Percentiles rank a stretch among this genome's conserved stretches.
Evolutionary conservation across 2,888 invertebrate genomes (phyloP).

Genomic region (Drosophila mettleri): DNA sequence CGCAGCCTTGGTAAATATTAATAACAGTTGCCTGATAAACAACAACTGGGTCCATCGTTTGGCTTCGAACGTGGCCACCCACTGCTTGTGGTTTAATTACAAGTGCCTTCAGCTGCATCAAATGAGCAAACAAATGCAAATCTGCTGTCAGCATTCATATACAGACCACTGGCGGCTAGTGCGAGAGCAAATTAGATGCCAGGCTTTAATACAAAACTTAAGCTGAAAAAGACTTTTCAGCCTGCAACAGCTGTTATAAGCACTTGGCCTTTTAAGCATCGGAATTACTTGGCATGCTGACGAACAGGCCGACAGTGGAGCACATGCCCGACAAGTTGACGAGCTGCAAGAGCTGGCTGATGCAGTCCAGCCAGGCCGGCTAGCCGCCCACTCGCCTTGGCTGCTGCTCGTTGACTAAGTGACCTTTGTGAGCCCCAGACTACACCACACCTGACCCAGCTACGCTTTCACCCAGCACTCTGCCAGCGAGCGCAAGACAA

Average conservation of each 20-base stretch:
- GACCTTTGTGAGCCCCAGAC: constrained; percentile 70
- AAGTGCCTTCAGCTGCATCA: constrained; percentile 41
- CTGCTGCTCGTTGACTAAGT: constrained; percentile 70
- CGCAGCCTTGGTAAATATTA: constrained; percentile 53
- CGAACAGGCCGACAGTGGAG: constrained; percentile 20
- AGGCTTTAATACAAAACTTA: constrained; percentile 23
- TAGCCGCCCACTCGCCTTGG: constrained; percentile 46
- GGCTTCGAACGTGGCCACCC: constrained; percentile 25
- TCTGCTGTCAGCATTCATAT: constrained; percentile 11
- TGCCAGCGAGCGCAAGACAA: constrained; percentile 1
- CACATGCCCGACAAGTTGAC: constrained; percentile 64
- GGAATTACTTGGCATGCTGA: constrained; percentile 13
- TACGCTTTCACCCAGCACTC: constrained; percentile 40
- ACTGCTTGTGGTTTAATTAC: constrained; percentile 58
- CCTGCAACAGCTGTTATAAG: constrained; percentile 36
- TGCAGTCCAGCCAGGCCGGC: constrained; percentile 15
- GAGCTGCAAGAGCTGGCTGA: constrained; percentile 47
- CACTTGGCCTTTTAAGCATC: constrained; percentile 54
- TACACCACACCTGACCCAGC: constrained; percentile 63
- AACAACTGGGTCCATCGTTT: constrained; percentile 45
- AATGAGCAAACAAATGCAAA: constrained; percentile 57
- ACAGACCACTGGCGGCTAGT: constrained; percentile 14
- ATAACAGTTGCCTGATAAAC: constrained; percentile 44
- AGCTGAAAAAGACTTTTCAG: constrained; percentile 14
- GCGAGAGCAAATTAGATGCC: constrained; percentile 36